Evolutionary conservation across 1,140 invertebrate genomes (phyloP).

Genomic region (Anthonomus grandis): DNA sequence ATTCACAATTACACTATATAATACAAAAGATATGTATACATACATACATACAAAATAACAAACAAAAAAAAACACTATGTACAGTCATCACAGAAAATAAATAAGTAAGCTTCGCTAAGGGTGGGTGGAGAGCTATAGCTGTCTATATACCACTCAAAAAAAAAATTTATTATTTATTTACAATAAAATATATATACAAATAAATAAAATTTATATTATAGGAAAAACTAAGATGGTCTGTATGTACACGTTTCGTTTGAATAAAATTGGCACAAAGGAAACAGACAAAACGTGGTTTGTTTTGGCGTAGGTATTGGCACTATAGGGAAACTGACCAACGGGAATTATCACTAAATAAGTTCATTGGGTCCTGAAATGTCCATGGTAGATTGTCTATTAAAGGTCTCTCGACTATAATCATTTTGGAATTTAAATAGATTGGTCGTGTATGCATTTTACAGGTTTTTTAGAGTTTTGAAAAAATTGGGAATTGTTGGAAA

Average conservation of each 20-base stretch:
- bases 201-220: slow-evolving; percentile 16
- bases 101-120: slow-evolving; percentile 8
- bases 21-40: slow-evolving; percentile 16
- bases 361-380: not conserved
- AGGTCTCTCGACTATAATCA: no score
- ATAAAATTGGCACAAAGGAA: slow-evolving; percentile 15
- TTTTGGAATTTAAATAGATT: no score
- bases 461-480: no score
- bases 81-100: slow-evolving; percentile 22
- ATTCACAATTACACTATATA: slow-evolving; percentile 6
- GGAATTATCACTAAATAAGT: not conserved
- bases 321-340: slow-evolving; percentile 13
- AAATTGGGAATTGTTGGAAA: no score
- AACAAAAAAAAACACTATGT: slow-evolving; percentile 3
- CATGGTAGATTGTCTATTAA: no score
- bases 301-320: slow-evolving; percentile 14
- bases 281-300: not conserved
- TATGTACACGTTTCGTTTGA: not conserved
- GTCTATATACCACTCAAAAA: no score
- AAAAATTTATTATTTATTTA: slow-evolving; percentile 2
- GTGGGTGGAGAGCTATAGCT: no score
- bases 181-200: slow-evolving; percentile 13
- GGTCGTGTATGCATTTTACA: no score
- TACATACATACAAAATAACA: slow-evolving; percentile 19
- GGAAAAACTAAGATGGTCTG: slow-evolving; percentile 11